phyloP scores from a whole-genome alignment of 2,888 invertebrate species.

The Zygothrica quintamaculata region DNA sequence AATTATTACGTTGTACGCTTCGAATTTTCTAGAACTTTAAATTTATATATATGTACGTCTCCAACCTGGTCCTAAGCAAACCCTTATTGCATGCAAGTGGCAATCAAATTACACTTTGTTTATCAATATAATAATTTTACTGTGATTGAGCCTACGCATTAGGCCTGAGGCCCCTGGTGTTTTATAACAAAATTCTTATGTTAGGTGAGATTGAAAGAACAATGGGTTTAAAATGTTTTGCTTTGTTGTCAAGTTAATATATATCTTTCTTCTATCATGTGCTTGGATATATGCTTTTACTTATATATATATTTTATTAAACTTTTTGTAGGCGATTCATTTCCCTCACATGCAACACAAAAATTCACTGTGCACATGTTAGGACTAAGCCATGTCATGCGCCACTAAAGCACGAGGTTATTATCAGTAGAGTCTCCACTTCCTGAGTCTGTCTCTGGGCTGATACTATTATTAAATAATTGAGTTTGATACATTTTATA shows the following conservation, averaged over 20 bases:
- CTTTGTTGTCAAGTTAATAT: background rate
- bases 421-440: conserved; percentile 30
- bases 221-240: too few relatives aligned
- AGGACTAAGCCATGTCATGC: conserved; percentile 31
- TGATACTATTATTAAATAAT: background rate
- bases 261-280: too few relatives aligned
- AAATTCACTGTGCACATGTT: conserved; percentile 8
- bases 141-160: conserved; percentile 7
- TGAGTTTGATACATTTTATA: background rate
- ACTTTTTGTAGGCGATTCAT: conserved; percentile 54
- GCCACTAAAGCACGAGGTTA: background rate
- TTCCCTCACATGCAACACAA: conserved; percentile 51
- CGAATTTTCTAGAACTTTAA: conserved; percentile 43
- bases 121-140: conserved; percentile 43
- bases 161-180: too few relatives aligned
- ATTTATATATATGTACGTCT: too few relatives aligned
- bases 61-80: conserved; percentile 56
- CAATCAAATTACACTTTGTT: conserved; percentile 63
- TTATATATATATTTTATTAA: conserved; percentile 3
- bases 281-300: too few relatives aligned
- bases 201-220: too few relatives aligned
- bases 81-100: conserved; percentile 53
- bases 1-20: background rate
- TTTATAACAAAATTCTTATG: background rate
- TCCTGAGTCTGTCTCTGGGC: conserved; percentile 28